Evolutionary conservation across 2,888 invertebrate genomes (phyloP).

Genomic region (Didymodactylos carnosus): DNA sequence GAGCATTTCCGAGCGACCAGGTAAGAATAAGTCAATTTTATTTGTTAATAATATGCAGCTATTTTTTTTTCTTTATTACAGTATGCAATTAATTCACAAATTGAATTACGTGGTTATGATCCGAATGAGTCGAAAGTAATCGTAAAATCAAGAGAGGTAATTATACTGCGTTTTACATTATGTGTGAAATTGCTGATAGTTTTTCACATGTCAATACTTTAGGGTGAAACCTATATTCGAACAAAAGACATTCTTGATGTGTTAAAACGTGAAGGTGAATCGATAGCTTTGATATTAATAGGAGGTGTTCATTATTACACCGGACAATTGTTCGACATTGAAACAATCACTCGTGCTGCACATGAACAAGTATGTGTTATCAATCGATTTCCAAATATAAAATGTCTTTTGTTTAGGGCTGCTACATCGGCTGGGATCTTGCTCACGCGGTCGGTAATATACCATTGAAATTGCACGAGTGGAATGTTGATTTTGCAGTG

Average conservation of each 20-base stretch:
- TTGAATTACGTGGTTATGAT: conserved; percentile 35
- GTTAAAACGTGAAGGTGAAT: conserved; percentile 37
- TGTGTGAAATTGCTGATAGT: background rate
- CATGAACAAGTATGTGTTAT: conserved; percentile 33
- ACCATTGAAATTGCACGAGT: conserved; percentile 39
- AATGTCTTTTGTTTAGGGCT: conserved; percentile 37
- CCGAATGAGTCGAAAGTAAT: conserved; percentile 35
- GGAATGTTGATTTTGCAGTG: conserved; percentile 44
- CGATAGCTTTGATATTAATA: conserved; percentile 39
- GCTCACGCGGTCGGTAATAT: conserved; percentile 44
- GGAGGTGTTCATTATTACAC: conserved; percentile 43
- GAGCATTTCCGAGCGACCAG: conserved; percentile 42
- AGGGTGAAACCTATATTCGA: conserved; percentile 21
- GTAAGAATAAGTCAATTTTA: conserved; percentile 20
- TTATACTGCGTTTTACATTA: background rate
- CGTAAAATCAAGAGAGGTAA: conserved; percentile 35
- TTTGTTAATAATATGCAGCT: conserved; percentile 4
- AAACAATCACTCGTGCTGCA: conserved; percentile 37
- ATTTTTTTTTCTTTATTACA: conserved; percentile 20
- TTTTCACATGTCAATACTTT: background rate
- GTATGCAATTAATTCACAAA: conserved; percentile 41
- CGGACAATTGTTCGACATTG: conserved; percentile 42
- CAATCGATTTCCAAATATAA: too few species aligned
- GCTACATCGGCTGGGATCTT: conserved; percentile 42
- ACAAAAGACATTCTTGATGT: conserved; percentile 37